phyloP scores from a whole-genome alignment of 2,888 invertebrate species.

The Neoascia interrupta region DNA sequence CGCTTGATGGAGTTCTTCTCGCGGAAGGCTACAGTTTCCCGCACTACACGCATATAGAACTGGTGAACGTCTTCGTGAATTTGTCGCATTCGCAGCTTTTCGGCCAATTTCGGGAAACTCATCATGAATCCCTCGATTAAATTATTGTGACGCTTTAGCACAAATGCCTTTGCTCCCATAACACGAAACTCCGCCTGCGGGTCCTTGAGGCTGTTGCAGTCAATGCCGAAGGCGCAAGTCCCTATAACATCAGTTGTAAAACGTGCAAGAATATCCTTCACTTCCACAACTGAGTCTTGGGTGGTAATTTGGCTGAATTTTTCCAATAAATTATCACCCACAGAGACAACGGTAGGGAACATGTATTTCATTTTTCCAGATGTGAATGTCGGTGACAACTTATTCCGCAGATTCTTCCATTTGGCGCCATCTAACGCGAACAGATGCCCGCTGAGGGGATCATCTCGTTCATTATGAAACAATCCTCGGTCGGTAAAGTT shows the following conservation, averaged over 20 bases:
- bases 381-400: conserved; percentile 80
- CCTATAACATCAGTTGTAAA: conserved; percentile 81
- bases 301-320: neutral
- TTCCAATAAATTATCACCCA: conserved; percentile 72
- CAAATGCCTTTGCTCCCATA: conserved; percentile 71
- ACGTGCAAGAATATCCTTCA: conserved; percentile 79
- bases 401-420: conserved; percentile 80
- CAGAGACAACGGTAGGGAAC: conserved; percentile 75
- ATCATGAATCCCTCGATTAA: conserved; percentile 71
- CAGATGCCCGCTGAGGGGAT: conserved; percentile 77
- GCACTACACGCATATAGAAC: conserved; percentile 78
- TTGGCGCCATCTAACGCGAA: conserved; percentile 76
- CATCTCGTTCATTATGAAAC: conserved; percentile 74
- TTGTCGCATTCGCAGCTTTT: conserved; percentile 70
- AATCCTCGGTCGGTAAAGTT: conserved; percentile 77
- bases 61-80: conserved; percentile 71
- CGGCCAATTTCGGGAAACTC: conserved; percentile 71
- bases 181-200: conserved; percentile 77
- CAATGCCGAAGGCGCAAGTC: conserved; percentile 80
- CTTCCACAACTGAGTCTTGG: conserved; percentile 75
- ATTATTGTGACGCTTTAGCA: conserved; percentile 66
- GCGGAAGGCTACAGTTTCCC: conserved; percentile 77
- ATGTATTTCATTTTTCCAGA: conserved; percentile 80
- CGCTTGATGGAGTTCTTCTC: conserved; percentile 76
- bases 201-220: conserved; percentile 79